Conservation (phyloP, 2,888 invertebrate species). For the Sinopyrophorus schimmeli region DNA sequence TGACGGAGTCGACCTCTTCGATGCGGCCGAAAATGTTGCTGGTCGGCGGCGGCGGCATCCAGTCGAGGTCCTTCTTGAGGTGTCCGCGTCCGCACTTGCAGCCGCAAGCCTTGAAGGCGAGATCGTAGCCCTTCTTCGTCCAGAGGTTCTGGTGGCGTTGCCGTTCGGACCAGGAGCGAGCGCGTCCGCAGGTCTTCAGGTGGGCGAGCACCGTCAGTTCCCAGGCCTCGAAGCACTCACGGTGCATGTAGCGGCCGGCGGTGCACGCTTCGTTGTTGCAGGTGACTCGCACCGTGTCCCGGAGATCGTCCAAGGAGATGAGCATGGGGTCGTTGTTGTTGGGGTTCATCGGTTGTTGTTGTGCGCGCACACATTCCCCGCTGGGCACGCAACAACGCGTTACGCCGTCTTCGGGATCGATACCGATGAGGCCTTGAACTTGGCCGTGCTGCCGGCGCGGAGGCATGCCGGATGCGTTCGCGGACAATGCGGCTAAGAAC, state of each 20-base stretch:
- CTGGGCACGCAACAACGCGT: conserved; percentile 80
- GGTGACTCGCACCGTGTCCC: conserved; percentile 83
- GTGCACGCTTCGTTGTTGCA: conserved; percentile 95
- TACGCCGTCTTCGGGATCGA: conserved; percentile 53
- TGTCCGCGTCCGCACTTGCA: conserved; percentile 93
- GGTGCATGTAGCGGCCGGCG: conserved; percentile 92
- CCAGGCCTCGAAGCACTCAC: conserved; percentile 94
- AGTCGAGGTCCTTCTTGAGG: conserved; percentile 91
- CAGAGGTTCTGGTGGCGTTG: conserved; percentile 94
- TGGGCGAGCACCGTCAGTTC: conserved; percentile 87
- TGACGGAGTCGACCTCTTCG: conserved; percentile 61
- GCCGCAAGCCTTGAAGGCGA: conserved; percentile 93
- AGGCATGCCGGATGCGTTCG: conserved; percentile 51
- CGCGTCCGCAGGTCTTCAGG: conserved; percentile 87
- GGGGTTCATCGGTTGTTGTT: conserved; percentile 44
- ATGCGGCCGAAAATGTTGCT: conserved; percentile 56
- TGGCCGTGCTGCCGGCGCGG: conserved; percentile 59
- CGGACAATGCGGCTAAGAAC: conserved; percentile 8
- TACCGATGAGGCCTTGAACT: conserved; percentile 52
- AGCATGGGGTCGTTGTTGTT: conserved; percentile 58
- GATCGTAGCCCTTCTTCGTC: conserved; percentile 97
- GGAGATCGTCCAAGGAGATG: conserved; percentile 69
- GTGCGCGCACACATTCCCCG: conserved; percentile 77
- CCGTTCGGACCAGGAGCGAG: conserved; percentile 92
- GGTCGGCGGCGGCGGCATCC: conserved; percentile 73